Evolutionary conservation across 2,113 vertebrate species (phyloP), one percentile per base, ranked within the genome.

Genomic region (Erythrocebus patas): DNA sequence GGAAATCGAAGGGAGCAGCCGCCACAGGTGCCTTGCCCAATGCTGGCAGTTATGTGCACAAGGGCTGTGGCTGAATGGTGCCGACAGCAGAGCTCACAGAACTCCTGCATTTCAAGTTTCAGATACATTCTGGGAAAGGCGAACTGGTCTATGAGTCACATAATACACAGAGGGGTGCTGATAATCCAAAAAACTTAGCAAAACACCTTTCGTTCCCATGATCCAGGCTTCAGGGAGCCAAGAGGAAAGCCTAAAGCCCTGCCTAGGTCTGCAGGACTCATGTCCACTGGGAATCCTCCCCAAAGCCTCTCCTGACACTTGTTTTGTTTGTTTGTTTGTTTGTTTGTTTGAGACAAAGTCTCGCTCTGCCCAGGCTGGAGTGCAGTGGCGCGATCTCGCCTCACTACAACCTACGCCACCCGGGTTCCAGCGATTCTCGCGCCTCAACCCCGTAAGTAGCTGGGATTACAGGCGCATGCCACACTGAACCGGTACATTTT

Each of bases 1-100:
- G 82, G 40, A 91, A 78, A 38, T 1, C 2, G 6, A 18, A 2
- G 0, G 22, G 78, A 48, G 6, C 27, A 23, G 23, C 0, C 13
- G 14, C 40, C 35, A 2, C n/a, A 1, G 66, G 50, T 6, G 4
- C 78, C 61, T 32, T 9, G 23, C 40, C 66, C 48, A 25, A 1
- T 0, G 22, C 82, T 8, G 68, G 80, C 75, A 30, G 78, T 66
- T 89, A 20, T 2, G 45, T 1, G n/a, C 25, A n/a, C 40, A 25
- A 32, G 57, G 86, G 61, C 61, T 32, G 61, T 30, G 27, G 12
- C 61, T 32, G 12, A 64, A 30, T 5, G 27, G 27, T 64, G 61
- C 79, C 35, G 38, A 50, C 20, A 0, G 5, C 3, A 48, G 83
- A 78, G 22, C 70, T 52, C 43, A 38, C 3, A 7, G 8, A 10